Conservation (phyloP, 2,797 vertebrate species). For the Somateria mollissima region DNA sequence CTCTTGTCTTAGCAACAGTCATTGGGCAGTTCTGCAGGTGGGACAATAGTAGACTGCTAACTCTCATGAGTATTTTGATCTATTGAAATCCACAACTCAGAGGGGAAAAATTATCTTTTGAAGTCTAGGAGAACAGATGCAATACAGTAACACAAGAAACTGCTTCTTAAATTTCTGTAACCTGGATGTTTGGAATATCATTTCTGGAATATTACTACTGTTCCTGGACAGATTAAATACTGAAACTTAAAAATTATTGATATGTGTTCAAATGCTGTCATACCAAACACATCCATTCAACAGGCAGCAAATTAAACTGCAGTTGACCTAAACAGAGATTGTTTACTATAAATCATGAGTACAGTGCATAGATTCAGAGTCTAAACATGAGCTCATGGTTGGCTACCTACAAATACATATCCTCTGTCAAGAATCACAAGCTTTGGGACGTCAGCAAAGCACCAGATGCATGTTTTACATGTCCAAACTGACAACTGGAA, state of each 20-base stretch:
- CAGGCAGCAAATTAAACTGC: background rate
- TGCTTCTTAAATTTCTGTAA: background rate
- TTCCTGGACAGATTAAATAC: background rate
- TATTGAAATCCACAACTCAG: background rate
- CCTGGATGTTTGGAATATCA: background rate
- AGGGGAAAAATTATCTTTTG: background rate
- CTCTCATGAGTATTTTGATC: background rate
- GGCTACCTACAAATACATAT: background rate
- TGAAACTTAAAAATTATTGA: background rate
- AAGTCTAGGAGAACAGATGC: background rate
- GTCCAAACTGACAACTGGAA: background rate
- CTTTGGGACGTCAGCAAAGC: background rate
- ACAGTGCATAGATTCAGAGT: background rate
- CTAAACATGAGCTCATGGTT: background rate
- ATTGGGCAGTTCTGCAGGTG: background rate
- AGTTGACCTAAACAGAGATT: slow-evolving; percentile 4
- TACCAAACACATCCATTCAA: background rate
- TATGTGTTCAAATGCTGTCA: background rate
- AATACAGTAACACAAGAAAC: background rate
- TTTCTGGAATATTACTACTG: background rate
- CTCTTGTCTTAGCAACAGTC: background rate
- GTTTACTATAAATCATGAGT: slow-evolving; percentile 45
- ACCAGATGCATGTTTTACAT: background rate
- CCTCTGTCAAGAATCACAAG: background rate
- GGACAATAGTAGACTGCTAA: background rate